phyloP scores from a whole-genome alignment of 2,113 vertebrate species.

The Silurus asotus region DNA sequence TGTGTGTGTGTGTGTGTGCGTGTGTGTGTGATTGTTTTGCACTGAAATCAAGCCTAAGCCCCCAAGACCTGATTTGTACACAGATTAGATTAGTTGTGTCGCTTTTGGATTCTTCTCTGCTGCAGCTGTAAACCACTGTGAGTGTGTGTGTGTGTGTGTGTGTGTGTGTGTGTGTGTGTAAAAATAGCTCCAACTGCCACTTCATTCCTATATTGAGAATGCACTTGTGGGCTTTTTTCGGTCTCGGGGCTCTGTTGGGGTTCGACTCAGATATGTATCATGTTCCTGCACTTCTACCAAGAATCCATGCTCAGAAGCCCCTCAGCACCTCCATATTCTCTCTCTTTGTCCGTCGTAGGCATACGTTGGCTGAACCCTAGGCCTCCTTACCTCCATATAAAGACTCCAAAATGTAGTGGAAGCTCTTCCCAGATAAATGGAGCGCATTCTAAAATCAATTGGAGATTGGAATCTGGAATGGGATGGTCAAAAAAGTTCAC shows the following conservation, averaged over 20 bases:
- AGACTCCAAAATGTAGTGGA: too few relatives aligned
- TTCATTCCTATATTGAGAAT: background rate
- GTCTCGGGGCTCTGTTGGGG: background rate
- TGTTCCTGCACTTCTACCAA: slow-evolving; percentile 45
- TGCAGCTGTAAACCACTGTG: slow-evolving; percentile 11
- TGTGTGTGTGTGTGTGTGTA: background rate
- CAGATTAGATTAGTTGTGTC: slow-evolving; percentile 54
- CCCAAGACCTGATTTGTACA: slow-evolving; percentile 44
- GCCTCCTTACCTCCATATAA: too few relatives aligned
- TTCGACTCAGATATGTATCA: slow-evolving; percentile 22
- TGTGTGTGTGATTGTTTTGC: background rate
- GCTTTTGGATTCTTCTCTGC: slow-evolving; percentile 39
- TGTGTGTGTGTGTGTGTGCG: slow-evolving; percentile 30
- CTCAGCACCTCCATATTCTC: slow-evolving; percentile 47
- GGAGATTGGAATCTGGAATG: too few relatives aligned
- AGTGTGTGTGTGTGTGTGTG: slow-evolving; percentile 1
- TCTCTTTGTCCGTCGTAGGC: background rate
- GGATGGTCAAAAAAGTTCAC: too few relatives aligned
- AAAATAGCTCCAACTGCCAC: background rate
- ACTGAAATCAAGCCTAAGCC: slow-evolving; percentile 14
- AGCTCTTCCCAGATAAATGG: too few relatives aligned
- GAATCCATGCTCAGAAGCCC: slow-evolving; percentile 45
- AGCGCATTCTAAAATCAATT: too few relatives aligned
- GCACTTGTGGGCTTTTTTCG: slow-evolving; percentile 10
- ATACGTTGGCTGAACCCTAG: too few relatives aligned